Evolutionary conservation across 2,113 vertebrate species (phyloP).

Genomic region (Antidorcas marsupialis): DNA sequence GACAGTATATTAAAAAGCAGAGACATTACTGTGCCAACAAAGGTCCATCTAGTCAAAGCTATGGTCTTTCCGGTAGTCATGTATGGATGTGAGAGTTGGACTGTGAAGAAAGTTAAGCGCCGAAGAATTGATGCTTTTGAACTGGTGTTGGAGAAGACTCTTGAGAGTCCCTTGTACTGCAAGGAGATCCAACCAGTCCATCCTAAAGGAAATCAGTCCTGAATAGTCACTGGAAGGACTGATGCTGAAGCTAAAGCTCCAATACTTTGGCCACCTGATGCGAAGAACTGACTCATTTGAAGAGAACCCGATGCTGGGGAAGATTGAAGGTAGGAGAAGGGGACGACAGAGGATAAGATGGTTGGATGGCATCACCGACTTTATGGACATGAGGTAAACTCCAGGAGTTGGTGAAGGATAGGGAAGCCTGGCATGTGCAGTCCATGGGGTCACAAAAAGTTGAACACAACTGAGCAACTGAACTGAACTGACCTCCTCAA

Average conservation of each 20-base stretch:
- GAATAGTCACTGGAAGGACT: neutral
- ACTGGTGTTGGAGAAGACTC: neutral
- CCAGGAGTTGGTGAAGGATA: neutral
- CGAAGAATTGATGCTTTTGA: neutral
- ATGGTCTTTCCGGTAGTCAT: neutral
- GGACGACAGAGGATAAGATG: neutral
- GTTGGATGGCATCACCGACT: neutral
- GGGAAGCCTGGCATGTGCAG: neutral
- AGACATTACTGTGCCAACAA: neutral
- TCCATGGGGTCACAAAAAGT: neutral
- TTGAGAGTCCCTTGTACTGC: neutral
- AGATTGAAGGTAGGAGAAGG: neutral
- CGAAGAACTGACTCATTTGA: neutral
- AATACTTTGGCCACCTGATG: neutral
- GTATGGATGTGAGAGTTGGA: neutral
- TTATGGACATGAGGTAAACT: neutral
- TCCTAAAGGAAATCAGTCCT: neutral
- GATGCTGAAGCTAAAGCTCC: neutral
- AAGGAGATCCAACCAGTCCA: neutral
- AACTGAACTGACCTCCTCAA: neutral
- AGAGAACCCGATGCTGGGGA: neutral
- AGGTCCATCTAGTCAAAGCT: neutral
- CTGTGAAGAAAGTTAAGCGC: neutral
- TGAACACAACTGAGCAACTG: neutral
- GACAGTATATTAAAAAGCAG: neutral